Evolutionary conservation across 2,888 invertebrate species (phyloP).

Genomic region (Stratiomys singularior): DNA sequence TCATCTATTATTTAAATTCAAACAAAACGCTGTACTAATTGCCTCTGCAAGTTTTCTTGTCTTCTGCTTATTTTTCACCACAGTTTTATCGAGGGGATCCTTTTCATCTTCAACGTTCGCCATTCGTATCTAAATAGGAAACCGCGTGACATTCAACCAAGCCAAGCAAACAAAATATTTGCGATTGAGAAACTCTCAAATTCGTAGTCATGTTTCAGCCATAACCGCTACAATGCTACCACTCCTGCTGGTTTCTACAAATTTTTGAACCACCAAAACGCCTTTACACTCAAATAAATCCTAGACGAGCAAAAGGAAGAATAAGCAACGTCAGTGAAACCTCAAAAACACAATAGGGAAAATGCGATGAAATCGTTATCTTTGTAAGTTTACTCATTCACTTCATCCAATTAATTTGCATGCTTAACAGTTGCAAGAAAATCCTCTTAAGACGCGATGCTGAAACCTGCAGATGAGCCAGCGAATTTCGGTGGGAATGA

Average conservation of each 20-base stretch:
- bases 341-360: neutral
- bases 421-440: neutral
- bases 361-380: constrained; percentile 17
- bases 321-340: constrained; percentile 8
- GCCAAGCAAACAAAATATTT: neutral
- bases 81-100: too few relatives aligned
- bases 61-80: neutral
- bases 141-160: too few relatives aligned
- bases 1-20: neutral
- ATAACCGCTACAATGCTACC: too few relatives aligned
- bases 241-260: neutral
- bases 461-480: neutral
- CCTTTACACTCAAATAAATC: neutral
- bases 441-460: neutral
- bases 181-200: neutral
- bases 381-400: constrained; percentile 24
- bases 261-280: neutral
- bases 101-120: too few relatives aligned
- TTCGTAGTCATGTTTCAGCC: neutral
- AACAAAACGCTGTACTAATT: neutral
- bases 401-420: constrained; percentile 35
- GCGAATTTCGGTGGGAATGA: neutral
- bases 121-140: too few relatives aligned
- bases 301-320: neutral
- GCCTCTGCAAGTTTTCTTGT: neutral